These are phyloP conservation scores for Eretmochelys imbricata DNA, from an alignment of 2,113 vertebrate species.

Conservation along the genomic window DNA sequence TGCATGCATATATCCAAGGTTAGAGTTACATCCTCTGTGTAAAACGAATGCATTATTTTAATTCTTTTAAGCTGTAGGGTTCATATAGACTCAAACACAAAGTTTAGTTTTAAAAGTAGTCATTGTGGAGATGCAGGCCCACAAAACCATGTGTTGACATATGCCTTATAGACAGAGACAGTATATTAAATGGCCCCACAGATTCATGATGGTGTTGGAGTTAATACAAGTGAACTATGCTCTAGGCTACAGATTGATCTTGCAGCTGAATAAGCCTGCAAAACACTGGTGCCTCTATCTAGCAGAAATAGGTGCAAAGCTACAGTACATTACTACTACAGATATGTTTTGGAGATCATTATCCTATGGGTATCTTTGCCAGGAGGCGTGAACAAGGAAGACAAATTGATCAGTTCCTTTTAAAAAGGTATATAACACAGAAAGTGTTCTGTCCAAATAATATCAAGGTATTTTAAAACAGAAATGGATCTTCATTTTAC, in stretches of 20 bases:
- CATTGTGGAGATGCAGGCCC: neutral
- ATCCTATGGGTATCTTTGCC: neutral
- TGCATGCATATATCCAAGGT: rapidly evolving
- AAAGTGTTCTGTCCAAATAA: neutral
- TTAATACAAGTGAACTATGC: neutral
- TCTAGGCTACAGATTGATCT: neutral
- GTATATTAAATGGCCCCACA: neutral
- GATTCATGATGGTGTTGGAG: neutral
- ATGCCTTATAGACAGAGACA: neutral
- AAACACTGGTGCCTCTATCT: neutral
- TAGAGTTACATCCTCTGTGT: neutral
- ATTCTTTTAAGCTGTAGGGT: neutral
- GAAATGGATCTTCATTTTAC: neutral
- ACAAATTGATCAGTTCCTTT: neutral
- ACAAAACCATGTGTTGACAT: neutral
- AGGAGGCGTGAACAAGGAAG: neutral
- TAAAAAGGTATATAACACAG: neutral
- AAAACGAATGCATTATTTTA: neutral
- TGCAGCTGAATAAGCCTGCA: neutral
- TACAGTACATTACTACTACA: neutral
- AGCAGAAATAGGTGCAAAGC: neutral
- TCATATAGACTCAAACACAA: neutral
- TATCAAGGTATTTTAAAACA: neutral
- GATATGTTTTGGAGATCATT: neutral
- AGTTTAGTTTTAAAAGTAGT: neutral